Base-by-base conservation (phyloP, 2,113 vertebrate genomes). In the Zosterops pallidus region DNA sequence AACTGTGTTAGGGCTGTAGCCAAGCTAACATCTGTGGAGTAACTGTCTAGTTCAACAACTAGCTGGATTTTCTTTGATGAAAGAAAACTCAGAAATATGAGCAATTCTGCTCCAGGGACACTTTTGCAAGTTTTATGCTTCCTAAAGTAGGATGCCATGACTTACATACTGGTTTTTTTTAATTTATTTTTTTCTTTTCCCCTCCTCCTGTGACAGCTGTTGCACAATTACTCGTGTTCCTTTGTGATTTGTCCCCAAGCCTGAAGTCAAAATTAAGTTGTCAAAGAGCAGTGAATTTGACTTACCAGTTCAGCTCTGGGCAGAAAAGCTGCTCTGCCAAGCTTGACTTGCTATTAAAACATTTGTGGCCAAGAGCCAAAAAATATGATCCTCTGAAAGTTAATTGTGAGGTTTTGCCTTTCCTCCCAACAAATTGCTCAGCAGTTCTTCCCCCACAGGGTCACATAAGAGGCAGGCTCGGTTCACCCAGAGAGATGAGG, bases 241-340 rank as follows among this genome's bases (percentile, higher is more conserved):
- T 90, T 44, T 77, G 60, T 41, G 82, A 91, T 74, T 86, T 46
- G 39, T 83, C 42, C 65, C 75, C 67, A 70, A 63, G 63, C 71
- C 78, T 57, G 25, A 77, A 90, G 75, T 80, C 59, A 94, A 94
- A 91, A 95, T 95, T 77, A 88, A 94, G 84, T 77, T 93, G 87
- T 95, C 63, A 95, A 44, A 83, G 59, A 69, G 22, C 5, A 91
- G 67, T 47, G 49, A 56, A 87, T 94, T 92, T 92, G 57, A 69
- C 70, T 87, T 76, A 49, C n/a, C 42, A 76, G 70, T 59, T 83
- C 74, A 76, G 49, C 63, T 91, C 65, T 63, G 55, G 67, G 89
- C 70, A 91, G 74, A 33, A 87, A 94, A 84, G 78, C 62, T 92
- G 46, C 46, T 85, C 93, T 79, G 44, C 81, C 75, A 88, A 62